These are phyloP conservation scores for Calliopsis andreniformis DNA, from an alignment of 1,140 invertebrate species.

Conservation along the genomic window DNA sequence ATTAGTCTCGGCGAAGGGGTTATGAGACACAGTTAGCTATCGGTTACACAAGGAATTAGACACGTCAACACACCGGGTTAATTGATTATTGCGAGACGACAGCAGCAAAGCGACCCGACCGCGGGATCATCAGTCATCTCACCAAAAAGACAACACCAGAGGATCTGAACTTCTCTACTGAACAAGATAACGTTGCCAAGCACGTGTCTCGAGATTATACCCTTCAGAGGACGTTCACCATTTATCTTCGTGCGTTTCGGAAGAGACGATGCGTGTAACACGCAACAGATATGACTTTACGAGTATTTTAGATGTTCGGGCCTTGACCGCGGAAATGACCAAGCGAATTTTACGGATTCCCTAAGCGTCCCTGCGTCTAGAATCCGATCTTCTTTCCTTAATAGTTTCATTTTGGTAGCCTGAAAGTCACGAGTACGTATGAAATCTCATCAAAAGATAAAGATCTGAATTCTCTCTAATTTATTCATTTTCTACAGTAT, in stretches of 20 bases:
- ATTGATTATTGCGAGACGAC: constrained; percentile 69
- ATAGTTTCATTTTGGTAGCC: no score
- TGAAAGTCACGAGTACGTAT: no score
- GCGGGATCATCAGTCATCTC: constrained; percentile 63
- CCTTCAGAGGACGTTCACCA: constrained; percentile 31
- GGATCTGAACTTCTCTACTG: background rate
- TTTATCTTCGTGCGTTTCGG: constrained; percentile 33
- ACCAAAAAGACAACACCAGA: constrained; percentile 5
- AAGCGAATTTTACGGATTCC: background rate
- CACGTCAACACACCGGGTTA: constrained; percentile 59
- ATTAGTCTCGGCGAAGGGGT: constrained; percentile 53
- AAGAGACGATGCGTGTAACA: constrained; percentile 26
- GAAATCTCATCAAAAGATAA: no score
- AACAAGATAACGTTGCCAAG: constrained; percentile 40
- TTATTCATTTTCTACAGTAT: constrained; percentile 18
- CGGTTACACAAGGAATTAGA: constrained; percentile 63
- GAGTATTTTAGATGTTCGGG: background rate
- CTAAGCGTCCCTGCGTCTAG: background rate
- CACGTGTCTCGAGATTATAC: constrained; percentile 43
- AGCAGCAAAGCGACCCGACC: constrained; percentile 37
- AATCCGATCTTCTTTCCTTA: background rate
- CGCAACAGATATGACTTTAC: constrained; percentile 33
- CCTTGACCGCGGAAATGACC: background rate
- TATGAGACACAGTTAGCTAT: constrained; percentile 47
- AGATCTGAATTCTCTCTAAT: no score